Evolutionary conservation across 2,888 invertebrate species (phyloP), one percentile per base, ranked within the genome.

Genomic region (Andrena haemorrhoa): DNA sequence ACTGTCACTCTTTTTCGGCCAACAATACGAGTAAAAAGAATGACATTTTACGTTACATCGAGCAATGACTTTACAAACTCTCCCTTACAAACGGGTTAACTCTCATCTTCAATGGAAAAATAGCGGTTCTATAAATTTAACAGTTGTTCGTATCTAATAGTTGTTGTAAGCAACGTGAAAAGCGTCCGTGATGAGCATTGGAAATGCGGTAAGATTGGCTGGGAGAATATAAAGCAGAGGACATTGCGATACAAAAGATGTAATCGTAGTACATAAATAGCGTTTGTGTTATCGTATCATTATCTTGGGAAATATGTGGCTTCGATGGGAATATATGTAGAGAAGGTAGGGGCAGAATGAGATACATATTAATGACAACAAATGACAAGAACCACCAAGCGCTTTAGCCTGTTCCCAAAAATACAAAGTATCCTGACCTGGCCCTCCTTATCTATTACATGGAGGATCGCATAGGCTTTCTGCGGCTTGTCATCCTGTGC

Each of bases 401-500:
- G 49, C 66, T 83, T 84, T 82, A 88, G 80, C 81, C 86, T 86
- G 80, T 87, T 88, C 85, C 88, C 88, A 88, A 90, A 86, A 89
- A 91, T 92, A 79, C 83, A 86, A 91, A 92, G 90, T 89, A 86
- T 89, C 92, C 93, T 93, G 88, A 94, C 94, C 94, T 94, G 94
- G 89, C 93, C 94, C 90, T 94, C 94, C 91, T 94, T 93, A 92
- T 94, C 94, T 93, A 41, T 41, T 41, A 94, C 92, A 92, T 93
- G 94, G 92, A 94, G 92, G 91, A 94, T 93, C 82, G 94, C 94
- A 92, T 92, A 93, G 92, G 94, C 92, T 93, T 94, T 94, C 92
- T 94, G 94, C 90, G 89, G 91, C 91, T 94, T 94, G 89, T 94
- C 93, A 91, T 94, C 94, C 94, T 94, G 92, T 90, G 91, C 89